Percentiles rank a stretch among this genome's conserved stretches.
Evolutionary conservation across 2,888 invertebrate species (phyloP).

Genomic region (Tigriopus californicus): DNA sequence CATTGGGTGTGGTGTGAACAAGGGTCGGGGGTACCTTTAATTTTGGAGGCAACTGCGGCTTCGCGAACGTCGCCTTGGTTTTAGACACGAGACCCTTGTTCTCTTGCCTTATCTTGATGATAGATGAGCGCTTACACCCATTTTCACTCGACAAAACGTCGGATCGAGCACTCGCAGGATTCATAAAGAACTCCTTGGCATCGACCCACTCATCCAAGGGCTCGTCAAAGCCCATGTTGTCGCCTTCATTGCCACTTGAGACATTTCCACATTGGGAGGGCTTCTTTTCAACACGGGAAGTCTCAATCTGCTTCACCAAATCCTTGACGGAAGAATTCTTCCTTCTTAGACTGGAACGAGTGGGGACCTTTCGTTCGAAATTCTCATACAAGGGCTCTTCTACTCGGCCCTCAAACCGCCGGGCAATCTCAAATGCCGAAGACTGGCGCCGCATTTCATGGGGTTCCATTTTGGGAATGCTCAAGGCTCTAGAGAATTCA

Average conservation of each 20-base stretch:
- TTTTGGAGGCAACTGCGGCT: background rate
- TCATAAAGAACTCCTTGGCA: slow-evolving; percentile 13
- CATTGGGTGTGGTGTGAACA: background rate
- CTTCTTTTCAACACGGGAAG: background rate
- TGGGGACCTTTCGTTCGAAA: background rate
- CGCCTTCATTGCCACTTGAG: background rate
- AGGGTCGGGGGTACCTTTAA: background rate
- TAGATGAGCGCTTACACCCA: slow-evolving; percentile 12
- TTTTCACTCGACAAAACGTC: background rate
- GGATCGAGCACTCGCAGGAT: background rate
- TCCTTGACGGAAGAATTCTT: slow-evolving; percentile 14
- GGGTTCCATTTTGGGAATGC: background rate
- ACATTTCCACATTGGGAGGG: too few species aligned
- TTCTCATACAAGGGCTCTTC: background rate
- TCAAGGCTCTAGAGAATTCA: background rate
- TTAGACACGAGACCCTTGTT: slow-evolving; percentile 6
- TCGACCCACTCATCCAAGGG: slow-evolving; percentile 7
- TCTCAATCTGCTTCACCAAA: slow-evolving; percentile 2
- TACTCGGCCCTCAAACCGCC: background rate
- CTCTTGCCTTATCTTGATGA: slow-evolving; percentile 10
- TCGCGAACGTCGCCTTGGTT: slow-evolving; percentile 4
- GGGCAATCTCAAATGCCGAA: slow-evolving; percentile 4
- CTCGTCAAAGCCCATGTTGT: background rate
- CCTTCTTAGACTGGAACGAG: background rate
- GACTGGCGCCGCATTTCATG: background rate